Percentiles rank a stretch among this genome's conserved stretches.
These are phyloP conservation scores for Zaprionus kolodkinae DNA, from an alignment of 1,140 invertebrate species.

Conservation along the genomic window DNA sequence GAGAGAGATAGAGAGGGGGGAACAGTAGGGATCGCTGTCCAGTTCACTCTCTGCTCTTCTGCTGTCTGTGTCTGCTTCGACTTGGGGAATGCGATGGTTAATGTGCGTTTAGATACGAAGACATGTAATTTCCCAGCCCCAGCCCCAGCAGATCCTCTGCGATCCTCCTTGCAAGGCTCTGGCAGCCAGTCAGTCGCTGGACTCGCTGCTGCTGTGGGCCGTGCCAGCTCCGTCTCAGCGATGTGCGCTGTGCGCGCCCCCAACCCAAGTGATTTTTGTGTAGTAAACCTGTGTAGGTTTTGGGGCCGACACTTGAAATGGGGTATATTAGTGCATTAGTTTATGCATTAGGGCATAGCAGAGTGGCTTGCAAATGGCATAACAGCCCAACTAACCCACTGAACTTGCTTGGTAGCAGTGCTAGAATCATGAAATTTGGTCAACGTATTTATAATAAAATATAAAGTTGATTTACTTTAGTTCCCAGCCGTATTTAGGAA, in stretches of 20 bases:
- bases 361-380: background rate
- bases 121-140: slow-evolving; percentile 76
- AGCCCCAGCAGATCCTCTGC: background rate
- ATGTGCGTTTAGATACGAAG: slow-evolving; percentile 80
- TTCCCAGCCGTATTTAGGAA: too few relatives aligned
- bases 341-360: background rate
- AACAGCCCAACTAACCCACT: background rate
- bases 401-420: background rate
- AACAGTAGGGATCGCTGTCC: slow-evolving; percentile 9
- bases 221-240: slow-evolving; percentile 1
- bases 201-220: slow-evolving; percentile 10
- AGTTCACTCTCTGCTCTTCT: background rate
- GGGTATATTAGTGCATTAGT: background rate
- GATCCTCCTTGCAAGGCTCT: background rate
- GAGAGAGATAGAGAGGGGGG: too few relatives aligned
- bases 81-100: slow-evolving; percentile 73
- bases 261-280: slow-evolving; percentile 12
- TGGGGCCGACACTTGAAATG: background rate
- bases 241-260: too few relatives aligned
- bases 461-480: background rate
- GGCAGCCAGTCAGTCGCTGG: slow-evolving; percentile 30
- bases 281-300: background rate
- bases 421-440: background rate
- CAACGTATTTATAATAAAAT: background rate
- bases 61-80: background rate